A percentile compares a stretch with the other conserved stretches of the same genome.
phyloP scores from a whole-genome alignment of 2,888 invertebrate genomes.

The Diaprepes abbreviatus region DNA sequence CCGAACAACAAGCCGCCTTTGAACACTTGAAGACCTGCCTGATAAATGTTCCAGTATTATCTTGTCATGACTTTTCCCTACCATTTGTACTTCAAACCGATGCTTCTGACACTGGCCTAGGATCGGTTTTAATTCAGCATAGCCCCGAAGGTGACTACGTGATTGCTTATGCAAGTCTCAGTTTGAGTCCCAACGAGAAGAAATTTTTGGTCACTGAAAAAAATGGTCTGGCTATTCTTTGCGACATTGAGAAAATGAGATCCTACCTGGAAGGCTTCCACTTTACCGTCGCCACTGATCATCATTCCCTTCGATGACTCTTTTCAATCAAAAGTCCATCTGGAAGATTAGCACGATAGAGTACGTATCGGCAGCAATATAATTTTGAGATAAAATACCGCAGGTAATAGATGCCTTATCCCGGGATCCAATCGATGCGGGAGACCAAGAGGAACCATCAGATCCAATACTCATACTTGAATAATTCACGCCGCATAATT shows the following conservation, averaged over 20 bases:
- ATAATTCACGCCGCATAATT: not conserved
- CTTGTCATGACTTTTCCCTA: slow-evolving; percentile 22
- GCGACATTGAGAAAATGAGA: slow-evolving; percentile 51
- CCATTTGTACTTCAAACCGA: not conserved
- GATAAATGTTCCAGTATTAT: slow-evolving; percentile 9
- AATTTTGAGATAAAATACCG: slow-evolving; percentile 50
- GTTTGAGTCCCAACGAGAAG: too few species aligned
- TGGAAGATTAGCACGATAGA: slow-evolving; percentile 54
- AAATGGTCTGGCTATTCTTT: slow-evolving; percentile 55
- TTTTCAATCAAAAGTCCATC: slow-evolving; percentile 47
- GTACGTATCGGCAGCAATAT: slow-evolving; percentile 36
- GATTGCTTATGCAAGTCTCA: not conserved
- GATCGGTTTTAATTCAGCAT: not conserved
- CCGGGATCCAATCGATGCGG: slow-evolving; percentile 2
- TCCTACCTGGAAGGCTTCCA: slow-evolving; percentile 54
- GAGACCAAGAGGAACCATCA: not conserved
- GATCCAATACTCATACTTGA: not conserved
- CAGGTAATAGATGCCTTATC: slow-evolving; percentile 50
- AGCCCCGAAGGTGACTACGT: not conserved
- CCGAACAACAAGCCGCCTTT: slow-evolving; percentile 9
- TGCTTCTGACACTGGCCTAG: not conserved
- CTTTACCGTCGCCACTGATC: slow-evolving; percentile 55
- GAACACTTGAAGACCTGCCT: not conserved
- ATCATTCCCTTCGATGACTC: slow-evolving; percentile 53
- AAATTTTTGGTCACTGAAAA: slow-evolving; percentile 50